phyloP scores from a whole-genome alignment of 2,888 invertebrate genomes.

The Ophion slaviceki region DNA sequence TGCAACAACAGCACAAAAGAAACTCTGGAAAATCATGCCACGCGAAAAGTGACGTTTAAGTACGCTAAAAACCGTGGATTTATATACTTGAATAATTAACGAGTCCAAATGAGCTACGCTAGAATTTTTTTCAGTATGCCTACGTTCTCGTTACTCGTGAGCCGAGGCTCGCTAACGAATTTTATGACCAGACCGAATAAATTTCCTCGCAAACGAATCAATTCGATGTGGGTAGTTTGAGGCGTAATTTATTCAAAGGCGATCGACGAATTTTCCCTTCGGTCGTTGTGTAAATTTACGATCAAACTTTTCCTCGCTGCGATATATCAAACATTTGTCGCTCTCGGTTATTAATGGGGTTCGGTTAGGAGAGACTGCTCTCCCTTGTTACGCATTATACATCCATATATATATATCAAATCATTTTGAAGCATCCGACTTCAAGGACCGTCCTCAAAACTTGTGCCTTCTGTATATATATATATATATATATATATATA shows the following conservation, averaged over 20 bases:
- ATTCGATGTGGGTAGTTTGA: neutral
- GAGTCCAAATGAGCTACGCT: neutral
- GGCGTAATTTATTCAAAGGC: neutral
- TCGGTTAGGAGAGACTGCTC: slow-evolving; percentile 17
- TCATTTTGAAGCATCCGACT: neutral
- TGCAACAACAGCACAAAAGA: slow-evolving; percentile 1
- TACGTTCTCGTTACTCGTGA: no score
- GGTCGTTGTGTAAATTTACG: slow-evolving; percentile 15
- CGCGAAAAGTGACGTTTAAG: neutral
- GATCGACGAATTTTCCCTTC: slow-evolving; percentile 4
- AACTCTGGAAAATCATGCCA: neutral
- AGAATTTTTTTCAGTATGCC: neutral
- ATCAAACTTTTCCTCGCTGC: neutral
- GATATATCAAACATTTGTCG: slow-evolving; percentile 42
- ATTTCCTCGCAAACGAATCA: neutral
- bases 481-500: neutral
- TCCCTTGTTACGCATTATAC: neutral
- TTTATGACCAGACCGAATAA: neutral
- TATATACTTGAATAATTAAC: neutral
- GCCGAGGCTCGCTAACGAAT: neutral
- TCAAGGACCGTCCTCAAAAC: neutral
- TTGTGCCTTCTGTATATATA: neutral
- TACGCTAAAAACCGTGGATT: neutral
- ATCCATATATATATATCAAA: neutral
- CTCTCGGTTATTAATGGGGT: slow-evolving; percentile 32